Conservation (phyloP, 2,888 invertebrate genomes). For the Andrena haemorrhoa region DNA sequence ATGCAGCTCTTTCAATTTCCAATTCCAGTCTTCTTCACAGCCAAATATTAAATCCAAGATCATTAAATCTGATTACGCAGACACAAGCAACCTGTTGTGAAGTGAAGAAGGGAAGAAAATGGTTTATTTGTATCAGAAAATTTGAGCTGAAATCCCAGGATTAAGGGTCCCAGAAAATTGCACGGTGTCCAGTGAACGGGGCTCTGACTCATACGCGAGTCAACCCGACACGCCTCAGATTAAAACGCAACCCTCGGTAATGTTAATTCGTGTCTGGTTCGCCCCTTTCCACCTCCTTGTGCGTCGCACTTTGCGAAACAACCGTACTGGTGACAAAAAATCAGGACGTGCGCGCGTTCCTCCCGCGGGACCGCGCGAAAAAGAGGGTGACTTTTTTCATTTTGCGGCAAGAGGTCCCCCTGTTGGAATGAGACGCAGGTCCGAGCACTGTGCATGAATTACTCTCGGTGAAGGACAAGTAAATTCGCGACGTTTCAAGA, state of each 20-base stretch:
- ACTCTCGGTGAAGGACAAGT: constrained; percentile 2
- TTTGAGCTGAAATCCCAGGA: background rate
- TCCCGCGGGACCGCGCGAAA: constrained; percentile 41
- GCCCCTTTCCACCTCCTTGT: constrained; percentile 9
- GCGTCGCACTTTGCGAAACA: constrained; percentile 52
- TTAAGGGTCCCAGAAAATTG: constrained; percentile 48
- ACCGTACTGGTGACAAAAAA: constrained; percentile 53
- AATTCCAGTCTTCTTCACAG: background rate
- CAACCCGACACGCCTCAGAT: constrained; percentile 64
- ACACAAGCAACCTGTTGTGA: background rate
- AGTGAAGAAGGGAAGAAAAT: background rate
- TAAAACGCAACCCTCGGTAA: constrained; percentile 70
- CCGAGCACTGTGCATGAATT: constrained; percentile 31
- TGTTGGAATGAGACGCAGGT: constrained; percentile 27
- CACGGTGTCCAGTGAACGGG: constrained; percentile 60
- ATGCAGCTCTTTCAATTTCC: background rate
- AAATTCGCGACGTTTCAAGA: constrained; percentile 18
- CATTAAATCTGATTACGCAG: background rate
- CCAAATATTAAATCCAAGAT: background rate
- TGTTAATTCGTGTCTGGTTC: constrained; percentile 62
- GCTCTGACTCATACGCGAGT: constrained; percentile 39
- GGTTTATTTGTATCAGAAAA: background rate
- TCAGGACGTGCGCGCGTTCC: constrained; percentile 50
- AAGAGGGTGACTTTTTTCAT: constrained; percentile 45
- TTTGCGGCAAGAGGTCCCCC: constrained; percentile 32